phyloP scores from a whole-genome alignment of 1,140 invertebrate species.

The Plodia interpunctella region DNA sequence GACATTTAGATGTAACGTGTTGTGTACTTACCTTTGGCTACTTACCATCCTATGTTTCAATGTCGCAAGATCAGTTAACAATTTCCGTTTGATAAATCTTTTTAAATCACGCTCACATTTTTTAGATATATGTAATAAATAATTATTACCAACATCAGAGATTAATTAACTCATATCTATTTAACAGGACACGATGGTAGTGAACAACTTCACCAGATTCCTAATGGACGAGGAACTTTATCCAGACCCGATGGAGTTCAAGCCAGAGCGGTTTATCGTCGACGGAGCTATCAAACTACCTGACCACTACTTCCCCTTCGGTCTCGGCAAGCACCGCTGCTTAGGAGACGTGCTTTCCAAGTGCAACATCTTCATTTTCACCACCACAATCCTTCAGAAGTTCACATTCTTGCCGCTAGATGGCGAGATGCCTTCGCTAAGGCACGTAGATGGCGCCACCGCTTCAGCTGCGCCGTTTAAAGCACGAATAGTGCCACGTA shows the following conservation, averaged over 20 bases:
- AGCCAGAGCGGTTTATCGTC: slow-evolving; percentile 87
- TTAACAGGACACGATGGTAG: slow-evolving; percentile 89
- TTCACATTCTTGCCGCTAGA: slow-evolving; percentile 83
- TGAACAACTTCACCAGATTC: slow-evolving; percentile 88
- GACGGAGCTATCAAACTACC: slow-evolving; percentile 81
- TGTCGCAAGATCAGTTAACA: too few relatives aligned
- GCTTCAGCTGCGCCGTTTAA: slow-evolving; percentile 84
- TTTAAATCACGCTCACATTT: too few relatives aligned
- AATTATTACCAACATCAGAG: too few relatives aligned
- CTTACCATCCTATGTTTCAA: too few relatives aligned
- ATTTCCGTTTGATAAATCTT: too few relatives aligned
- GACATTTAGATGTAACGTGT: too few relatives aligned
- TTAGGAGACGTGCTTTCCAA: slow-evolving; percentile 72
- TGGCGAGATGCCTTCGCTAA: slow-evolving; percentile 80
- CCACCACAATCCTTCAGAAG: slow-evolving; percentile 86
- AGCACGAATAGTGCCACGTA: slow-evolving; percentile 79
- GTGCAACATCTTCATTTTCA: slow-evolving; percentile 91
- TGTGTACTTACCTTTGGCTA: too few relatives aligned
- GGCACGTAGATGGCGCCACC: slow-evolving; percentile 85
- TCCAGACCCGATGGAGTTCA: slow-evolving; percentile 86
- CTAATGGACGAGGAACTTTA: slow-evolving; percentile 83
- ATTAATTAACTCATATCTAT: too few relatives aligned
- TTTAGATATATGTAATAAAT: too few relatives aligned
- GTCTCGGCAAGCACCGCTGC: slow-evolving; percentile 83
- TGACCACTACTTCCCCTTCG: slow-evolving; percentile 87